Evolutionary conservation across 2,888 invertebrate species (phyloP).

Genomic region (Criorhina ranunculi): DNA sequence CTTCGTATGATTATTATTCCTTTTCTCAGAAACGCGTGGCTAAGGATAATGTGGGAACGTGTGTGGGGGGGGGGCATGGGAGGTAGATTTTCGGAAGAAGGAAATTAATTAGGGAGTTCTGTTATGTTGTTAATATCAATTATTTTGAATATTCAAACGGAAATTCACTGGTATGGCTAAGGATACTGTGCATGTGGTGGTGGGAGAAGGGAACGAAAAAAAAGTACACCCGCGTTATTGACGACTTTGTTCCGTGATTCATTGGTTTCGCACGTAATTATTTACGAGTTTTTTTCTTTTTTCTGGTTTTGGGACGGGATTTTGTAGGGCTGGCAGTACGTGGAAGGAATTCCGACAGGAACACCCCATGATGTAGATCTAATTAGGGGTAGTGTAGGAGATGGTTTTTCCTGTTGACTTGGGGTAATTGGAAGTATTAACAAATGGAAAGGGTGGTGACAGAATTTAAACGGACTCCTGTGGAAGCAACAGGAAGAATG

Average conservation of each 20-base stretch:
- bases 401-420: constrained; percentile 15
- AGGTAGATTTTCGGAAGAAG: constrained; percentile 30
- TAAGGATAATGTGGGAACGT: background rate
- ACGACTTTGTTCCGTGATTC: constrained; percentile 73
- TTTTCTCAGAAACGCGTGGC: too few relatives aligned
- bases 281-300: constrained; percentile 47
- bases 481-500: constrained; percentile 5
- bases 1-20: background rate
- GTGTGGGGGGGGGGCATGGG: background rate
- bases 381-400: constrained; percentile 50
- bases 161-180: constrained; percentile 25
- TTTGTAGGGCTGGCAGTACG: constrained; percentile 39
- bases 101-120: constrained; percentile 71
- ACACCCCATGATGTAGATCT: constrained; percentile 26
- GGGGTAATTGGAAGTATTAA: constrained; percentile 23
- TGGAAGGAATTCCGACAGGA: constrained; percentile 52
- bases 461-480: background rate
- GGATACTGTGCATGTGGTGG: background rate
- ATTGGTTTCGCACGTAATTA: constrained; percentile 76
- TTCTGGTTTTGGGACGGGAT: background rate
- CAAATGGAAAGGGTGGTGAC: background rate
- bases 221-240: constrained; percentile 48
- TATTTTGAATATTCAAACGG: constrained; percentile 75
- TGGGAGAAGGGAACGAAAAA: background rate
- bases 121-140: constrained; percentile 76